Percentiles rank a stretch among this genome's conserved stretches.
Conservation (phyloP, 2,888 invertebrate species). For the Synergus laeviventris region DNA sequence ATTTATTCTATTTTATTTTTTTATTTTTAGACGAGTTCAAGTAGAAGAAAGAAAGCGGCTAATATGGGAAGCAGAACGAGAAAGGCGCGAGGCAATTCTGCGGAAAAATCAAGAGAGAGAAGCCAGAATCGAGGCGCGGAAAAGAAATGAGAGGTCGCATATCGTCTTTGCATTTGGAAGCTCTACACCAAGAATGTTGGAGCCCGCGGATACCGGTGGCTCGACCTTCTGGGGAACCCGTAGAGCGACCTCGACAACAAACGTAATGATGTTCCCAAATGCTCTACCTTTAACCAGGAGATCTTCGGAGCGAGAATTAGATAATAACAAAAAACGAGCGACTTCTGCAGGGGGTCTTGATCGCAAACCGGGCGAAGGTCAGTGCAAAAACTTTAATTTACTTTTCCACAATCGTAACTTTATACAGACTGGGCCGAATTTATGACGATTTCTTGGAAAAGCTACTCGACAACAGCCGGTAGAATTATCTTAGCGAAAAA, state of each 20-base stretch:
- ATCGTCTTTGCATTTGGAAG: constrained; percentile 93
- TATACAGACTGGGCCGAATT: constrained; percentile 38
- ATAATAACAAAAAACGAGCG: constrained; percentile 86
- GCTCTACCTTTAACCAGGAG: constrained; percentile 87
- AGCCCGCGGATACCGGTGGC: constrained; percentile 87
- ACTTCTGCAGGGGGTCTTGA: constrained; percentile 85
- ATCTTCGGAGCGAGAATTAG: constrained; percentile 90
- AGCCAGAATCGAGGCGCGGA: constrained; percentile 87
- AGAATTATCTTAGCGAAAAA: constrained; percentile 17
- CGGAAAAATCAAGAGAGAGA: constrained; percentile 91
- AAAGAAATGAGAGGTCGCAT: constrained; percentile 85
- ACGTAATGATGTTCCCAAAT: constrained; percentile 86
- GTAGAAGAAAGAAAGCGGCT: constrained; percentile 93
- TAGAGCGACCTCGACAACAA: constrained; percentile 92
- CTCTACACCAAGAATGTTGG: constrained; percentile 91
- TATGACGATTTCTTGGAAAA: constrained; percentile 24
- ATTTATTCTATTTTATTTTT: not conserved
- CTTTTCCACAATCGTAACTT: constrained; percentile 14
- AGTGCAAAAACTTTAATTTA: constrained; percentile 40
- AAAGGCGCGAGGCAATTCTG: constrained; percentile 90
- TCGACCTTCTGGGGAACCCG: constrained; percentile 90
- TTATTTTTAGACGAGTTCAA: constrained; percentile 74
- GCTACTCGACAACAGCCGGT: constrained; percentile 11
- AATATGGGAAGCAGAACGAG: constrained; percentile 92
- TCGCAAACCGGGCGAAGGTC: constrained; percentile 82